Evolutionary conservation across 2,888 invertebrate genomes (phyloP), one percentile per base, ranked within the genome.

Genomic region (Isoperla grammatica): DNA sequence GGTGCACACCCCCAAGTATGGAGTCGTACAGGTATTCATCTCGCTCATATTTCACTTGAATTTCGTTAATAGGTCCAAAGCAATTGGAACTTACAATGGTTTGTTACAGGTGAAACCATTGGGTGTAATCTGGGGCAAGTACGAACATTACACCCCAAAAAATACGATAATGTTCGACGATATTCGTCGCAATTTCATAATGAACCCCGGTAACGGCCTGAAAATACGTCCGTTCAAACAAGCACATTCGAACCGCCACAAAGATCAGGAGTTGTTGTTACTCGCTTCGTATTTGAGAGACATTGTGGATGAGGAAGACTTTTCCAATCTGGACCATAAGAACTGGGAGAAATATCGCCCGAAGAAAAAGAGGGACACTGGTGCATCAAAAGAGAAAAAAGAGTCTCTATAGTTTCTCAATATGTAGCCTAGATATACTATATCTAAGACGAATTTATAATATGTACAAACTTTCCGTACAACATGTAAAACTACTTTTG

Each of bases 111-210:
- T 90, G 0, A 97, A 97, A 78, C 96, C 97, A 0, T 76, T 98
- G 59, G 95, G 94, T 5, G 92, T 98, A 0, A 95, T 98, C 64
- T 98, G 97, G 97, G 96, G 95, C 12, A 91, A 94, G 71, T 96
- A 86, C 71, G 81, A 87, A 1, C 91, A 95, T 71, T 97, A 91
- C 75, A 87, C 83, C 50, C 78, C 88, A 0, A 89, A 88, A 71
- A 98, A 98, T 73, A 97, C 96, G 0, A 95, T 98, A 64, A 98
- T 98, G 96, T 92, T 98, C 69, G 97, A 98, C 71, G 97, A 98
- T 70, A 89, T 96, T 40, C 79, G 95, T 57, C 80, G 95, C 67
- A 98, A 98, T 75, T 98, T 98, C 70, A 83, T 96, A 40, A 96
- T 98, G 96, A 98, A 98, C 74, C 96, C 96, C 0, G 90, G 90